These are phyloP conservation scores for Leucophora obtusa DNA, from an alignment of 2,888 invertebrate genomes.

Conservation along the genomic window DNA sequence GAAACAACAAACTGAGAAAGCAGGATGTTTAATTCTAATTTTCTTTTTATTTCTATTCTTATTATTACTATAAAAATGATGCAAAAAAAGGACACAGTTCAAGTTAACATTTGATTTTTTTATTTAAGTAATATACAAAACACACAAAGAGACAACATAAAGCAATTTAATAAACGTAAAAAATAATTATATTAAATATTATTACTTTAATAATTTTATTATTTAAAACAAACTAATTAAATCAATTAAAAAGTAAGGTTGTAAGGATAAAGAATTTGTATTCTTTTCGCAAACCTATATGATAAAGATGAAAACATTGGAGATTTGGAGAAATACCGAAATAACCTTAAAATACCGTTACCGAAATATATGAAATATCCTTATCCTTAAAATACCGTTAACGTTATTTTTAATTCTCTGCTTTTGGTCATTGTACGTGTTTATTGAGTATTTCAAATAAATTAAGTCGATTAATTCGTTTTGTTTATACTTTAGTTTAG, in stretches of 20 bases:
- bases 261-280: too few relatives aligned
- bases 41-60: slow-evolving; percentile 40
- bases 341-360: too few relatives aligned
- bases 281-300: too few relatives aligned
- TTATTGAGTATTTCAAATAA: too few relatives aligned
- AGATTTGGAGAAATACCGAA: too few relatives aligned
- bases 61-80: slow-evolving; percentile 34
- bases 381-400: too few relatives aligned
- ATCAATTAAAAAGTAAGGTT: neutral
- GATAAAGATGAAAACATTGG: too few relatives aligned
- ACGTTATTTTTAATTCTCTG: too few relatives aligned
- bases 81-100: slow-evolving; percentile 71
- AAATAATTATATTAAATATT: neutral
- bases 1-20: neutral
- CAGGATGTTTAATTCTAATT: slow-evolving; percentile 27
- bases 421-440: too few relatives aligned
- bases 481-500: too few relatives aligned
- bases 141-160: neutral
- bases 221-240: neutral
- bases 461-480: too few relatives aligned
- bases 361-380: too few relatives aligned
- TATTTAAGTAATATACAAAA: slow-evolving; percentile 44
- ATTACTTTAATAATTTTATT: neutral
- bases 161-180: slow-evolving; percentile 22
- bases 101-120: slow-evolving; percentile 75